These are phyloP conservation scores for Dendrocopos noguchii DNA, from an alignment of 2,113 vertebrate genomes.

Conservation along the genomic window DNA sequence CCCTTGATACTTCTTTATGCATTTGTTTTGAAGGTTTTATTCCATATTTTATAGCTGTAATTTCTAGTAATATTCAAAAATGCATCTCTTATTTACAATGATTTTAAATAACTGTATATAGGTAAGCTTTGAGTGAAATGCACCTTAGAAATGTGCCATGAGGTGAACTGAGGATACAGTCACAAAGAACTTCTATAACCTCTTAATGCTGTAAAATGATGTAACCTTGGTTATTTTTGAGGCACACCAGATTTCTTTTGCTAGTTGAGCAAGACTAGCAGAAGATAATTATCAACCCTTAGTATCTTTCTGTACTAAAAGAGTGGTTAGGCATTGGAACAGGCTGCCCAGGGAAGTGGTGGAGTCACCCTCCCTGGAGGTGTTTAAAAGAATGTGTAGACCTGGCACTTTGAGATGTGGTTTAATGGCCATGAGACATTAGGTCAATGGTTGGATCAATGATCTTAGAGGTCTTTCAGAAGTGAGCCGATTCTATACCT, in stretches of 20 bases:
- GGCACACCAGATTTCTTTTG: background rate
- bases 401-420: too few species aligned
- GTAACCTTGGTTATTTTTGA: background rate
- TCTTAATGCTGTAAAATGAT: background rate
- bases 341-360: too few species aligned
- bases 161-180: background rate
- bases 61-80: constrained; percentile 66
- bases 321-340: too few species aligned
- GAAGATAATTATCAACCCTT: background rate
- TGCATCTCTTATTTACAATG: constrained; percentile 45
- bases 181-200: background rate
- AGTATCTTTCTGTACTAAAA: too few species aligned
- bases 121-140: constrained; percentile 4
- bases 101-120: constrained; percentile 43
- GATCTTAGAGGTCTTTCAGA: too few species aligned
- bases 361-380: too few species aligned
- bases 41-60: constrained; percentile 53
- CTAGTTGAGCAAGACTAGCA: background rate
- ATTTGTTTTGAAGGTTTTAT: constrained; percentile 72
- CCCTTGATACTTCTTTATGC: constrained; percentile 66
- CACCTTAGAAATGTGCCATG: background rate
- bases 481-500: too few species aligned
- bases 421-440: too few species aligned
- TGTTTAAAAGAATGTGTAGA: too few species aligned
- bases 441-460: too few species aligned